These are phyloP conservation scores for Brienomyrus brachyistius DNA, from an alignment of 2,113 vertebrate species.

Conservation along the genomic window DNA sequence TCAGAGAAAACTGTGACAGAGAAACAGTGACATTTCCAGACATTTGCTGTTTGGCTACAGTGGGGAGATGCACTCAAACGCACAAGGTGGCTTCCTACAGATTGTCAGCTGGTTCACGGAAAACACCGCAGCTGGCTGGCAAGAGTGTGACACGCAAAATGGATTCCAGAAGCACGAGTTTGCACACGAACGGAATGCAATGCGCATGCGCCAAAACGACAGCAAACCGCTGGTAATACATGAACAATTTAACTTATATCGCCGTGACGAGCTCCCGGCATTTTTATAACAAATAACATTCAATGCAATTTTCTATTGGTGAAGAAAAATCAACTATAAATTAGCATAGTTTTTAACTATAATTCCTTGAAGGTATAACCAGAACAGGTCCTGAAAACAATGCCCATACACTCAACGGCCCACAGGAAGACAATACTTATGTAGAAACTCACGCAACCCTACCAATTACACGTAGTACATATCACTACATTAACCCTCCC, in stretches of 20 bases:
- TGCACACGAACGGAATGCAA: background rate
- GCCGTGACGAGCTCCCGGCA: background rate
- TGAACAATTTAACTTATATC: background rate
- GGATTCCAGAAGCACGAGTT: background rate
- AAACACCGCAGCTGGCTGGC: background rate
- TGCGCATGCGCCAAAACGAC: background rate
- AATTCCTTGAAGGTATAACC: background rate
- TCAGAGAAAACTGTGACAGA: background rate
- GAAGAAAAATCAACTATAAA: background rate
- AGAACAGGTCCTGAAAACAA: background rate
- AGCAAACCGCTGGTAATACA: background rate
- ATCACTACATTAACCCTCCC: background rate
- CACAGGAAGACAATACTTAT: background rate
- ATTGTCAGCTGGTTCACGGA: background rate
- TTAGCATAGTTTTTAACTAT: background rate
- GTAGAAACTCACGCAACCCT: background rate
- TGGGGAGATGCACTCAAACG: background rate
- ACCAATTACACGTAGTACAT: background rate
- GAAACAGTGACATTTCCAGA: background rate
- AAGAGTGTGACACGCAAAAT: background rate
- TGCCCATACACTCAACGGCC: background rate
- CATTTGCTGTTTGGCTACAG: background rate
- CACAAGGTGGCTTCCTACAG: background rate
- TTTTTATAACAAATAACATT: background rate
- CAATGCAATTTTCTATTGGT: background rate